Evolutionary conservation across 2,113 vertebrate genomes (phyloP).

Genomic region (Thamnaconus septentrionalis): DNA sequence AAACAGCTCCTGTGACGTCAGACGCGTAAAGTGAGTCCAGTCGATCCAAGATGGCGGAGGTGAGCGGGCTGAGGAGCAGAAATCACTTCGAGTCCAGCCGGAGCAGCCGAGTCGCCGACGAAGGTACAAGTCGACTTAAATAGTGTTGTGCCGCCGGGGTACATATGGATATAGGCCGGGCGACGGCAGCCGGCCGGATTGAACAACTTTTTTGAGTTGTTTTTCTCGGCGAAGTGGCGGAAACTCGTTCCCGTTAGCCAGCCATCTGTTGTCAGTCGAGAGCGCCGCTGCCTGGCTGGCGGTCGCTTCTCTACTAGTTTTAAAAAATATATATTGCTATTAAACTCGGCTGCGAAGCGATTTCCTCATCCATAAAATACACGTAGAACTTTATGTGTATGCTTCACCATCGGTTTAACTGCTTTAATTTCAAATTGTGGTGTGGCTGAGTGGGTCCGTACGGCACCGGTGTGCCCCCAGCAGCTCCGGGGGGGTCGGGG

Average conservation of each 20-base stretch:
- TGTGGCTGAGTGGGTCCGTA: too few relatives aligned
- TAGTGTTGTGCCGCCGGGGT: not conserved
- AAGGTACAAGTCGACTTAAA: constrained; percentile 64
- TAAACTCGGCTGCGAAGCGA: too few relatives aligned
- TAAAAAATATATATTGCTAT: too few relatives aligned
- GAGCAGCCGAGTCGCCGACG: constrained; percentile 54
- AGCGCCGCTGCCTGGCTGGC: constrained; percentile 24
- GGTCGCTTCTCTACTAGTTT: not conserved
- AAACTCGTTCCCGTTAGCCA: constrained; percentile 50
- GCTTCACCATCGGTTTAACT: too few relatives aligned
- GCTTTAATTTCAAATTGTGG: too few relatives aligned
- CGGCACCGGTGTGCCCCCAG: too few relatives aligned
- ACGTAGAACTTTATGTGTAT: too few relatives aligned
- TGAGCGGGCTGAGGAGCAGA: constrained; percentile 79
- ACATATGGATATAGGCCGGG: too few relatives aligned
- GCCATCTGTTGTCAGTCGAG: constrained; percentile 35
- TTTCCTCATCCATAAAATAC: too few relatives aligned
- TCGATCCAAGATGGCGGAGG: constrained; percentile 91
- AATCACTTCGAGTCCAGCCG: constrained; percentile 65
- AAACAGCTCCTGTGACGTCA: constrained; percentile 61
- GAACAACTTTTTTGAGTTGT: not conserved
- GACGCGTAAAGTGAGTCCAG: constrained; percentile 62
- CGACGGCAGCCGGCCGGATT: not conserved
- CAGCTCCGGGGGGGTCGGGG: constrained; percentile 28
- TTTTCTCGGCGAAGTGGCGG: not conserved